Conservation (phyloP, 2,113 vertebrate genomes). For the Macquaria australasica region DNA sequence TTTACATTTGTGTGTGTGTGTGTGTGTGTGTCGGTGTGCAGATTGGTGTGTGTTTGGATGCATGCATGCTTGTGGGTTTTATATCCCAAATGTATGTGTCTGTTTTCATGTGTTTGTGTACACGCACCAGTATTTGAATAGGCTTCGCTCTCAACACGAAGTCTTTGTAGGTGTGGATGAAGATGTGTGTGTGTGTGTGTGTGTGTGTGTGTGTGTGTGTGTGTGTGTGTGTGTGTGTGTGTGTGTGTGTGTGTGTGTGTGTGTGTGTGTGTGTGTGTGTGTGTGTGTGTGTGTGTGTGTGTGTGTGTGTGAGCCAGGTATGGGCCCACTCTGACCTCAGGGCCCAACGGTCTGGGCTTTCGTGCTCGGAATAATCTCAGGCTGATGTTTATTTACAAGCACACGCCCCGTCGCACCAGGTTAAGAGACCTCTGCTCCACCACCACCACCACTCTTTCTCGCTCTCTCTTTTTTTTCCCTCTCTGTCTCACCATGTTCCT, state of each 20-base stretch:
- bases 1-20: constrained; percentile 24
- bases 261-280: constrained; percentile 8
- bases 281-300: constrained; percentile 12
- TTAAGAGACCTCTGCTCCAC: constrained; percentile 75
- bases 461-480: constrained; percentile 4
- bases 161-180: constrained; percentile 44
- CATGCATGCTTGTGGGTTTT: constrained; percentile 38
- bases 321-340: constrained; percentile 76
- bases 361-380: constrained; percentile 80
- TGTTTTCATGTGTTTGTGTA: constrained; percentile 38
- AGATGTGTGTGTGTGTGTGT: constrained; percentile 15
- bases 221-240: constrained; percentile 11
- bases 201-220: neutral
- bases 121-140: constrained; percentile 30
- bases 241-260: constrained; percentile 4
- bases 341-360: constrained; percentile 72
- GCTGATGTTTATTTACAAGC: constrained; percentile 85
- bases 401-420: constrained; percentile 83
- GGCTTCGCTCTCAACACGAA: constrained; percentile 22
- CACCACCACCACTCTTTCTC: neutral
- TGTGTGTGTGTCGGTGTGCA: neutral
- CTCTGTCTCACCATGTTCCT: constrained; percentile 34
- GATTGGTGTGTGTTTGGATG: constrained; percentile 31
- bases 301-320: constrained; percentile 61
- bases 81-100: constrained; percentile 21